Evolutionary conservation across 1,140 invertebrate genomes (phyloP).

Genomic region (Stegodyphus dumicola): DNA sequence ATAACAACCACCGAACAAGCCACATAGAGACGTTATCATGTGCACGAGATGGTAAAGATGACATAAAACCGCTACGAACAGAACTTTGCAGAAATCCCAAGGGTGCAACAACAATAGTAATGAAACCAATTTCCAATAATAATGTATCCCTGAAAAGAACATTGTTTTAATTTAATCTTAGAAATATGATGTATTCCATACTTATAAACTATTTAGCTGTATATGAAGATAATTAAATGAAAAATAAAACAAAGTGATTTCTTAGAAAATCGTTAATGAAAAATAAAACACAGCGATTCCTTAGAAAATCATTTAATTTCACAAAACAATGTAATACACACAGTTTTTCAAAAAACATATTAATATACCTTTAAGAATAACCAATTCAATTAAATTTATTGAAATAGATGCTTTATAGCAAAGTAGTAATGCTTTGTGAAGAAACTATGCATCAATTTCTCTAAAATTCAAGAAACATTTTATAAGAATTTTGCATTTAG

Average conservation of each 20-base stretch:
- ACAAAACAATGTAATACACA: no score
- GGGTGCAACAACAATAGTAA: conserved; percentile 80
- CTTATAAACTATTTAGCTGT: conserved; percentile 4
- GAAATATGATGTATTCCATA: conserved; percentile 12
- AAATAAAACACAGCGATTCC: conserved; percentile 16
- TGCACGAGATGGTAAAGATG: conserved; percentile 63
- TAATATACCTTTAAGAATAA: no score
- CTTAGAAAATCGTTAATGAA: conserved; percentile 12
- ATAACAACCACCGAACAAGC: conserved; percentile 82
- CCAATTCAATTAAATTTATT: no score
- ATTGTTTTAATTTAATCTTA: neutral
- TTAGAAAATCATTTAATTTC: neutral
- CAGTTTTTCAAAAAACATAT: no score
- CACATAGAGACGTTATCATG: conserved; percentile 76
- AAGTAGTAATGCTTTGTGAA: no score
- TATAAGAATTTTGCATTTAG: neutral
- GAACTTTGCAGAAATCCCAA: conserved; percentile 68
- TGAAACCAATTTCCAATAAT: conserved; percentile 80
- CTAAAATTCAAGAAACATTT: neutral
- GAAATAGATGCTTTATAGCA: no score
- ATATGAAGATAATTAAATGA: neutral
- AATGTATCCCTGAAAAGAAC: conserved; percentile 77
- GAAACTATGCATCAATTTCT: neutral
- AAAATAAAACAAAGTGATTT: conserved; percentile 28
- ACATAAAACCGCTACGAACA: conserved; percentile 24